Conservation (phyloP, 2,888 invertebrate genomes). For the Taenaris catops region DNA sequence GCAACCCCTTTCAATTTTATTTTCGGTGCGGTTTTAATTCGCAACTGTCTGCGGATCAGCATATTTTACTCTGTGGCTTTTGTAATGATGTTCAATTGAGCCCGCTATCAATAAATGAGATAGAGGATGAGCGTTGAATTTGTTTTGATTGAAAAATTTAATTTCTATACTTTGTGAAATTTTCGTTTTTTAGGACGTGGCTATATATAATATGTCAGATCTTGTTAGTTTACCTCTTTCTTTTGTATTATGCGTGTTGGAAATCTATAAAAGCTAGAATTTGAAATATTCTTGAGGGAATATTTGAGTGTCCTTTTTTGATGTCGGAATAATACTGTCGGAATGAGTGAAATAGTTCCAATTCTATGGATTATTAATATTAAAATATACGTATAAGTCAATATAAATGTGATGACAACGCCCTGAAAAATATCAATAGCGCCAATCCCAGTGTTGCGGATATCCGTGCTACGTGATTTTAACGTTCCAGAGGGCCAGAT, state of each 20-base stretch:
- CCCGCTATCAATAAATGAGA: constrained; percentile 52
- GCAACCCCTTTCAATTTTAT: constrained; percentile 57
- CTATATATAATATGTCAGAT: no score
- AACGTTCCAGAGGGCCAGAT: constrained; percentile 50
- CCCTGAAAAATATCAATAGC: constrained; percentile 1
- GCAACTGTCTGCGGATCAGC: constrained; percentile 63
- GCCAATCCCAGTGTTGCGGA: constrained; percentile 28
- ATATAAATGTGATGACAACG: not conserved
- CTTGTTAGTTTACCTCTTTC: no score
- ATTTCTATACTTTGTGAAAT: no score
- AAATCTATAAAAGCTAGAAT: no score
- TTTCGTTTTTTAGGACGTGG: no score
- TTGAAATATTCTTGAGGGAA: no score
- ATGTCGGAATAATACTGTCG: no score
- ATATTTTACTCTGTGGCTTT: constrained; percentile 57
- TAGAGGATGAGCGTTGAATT: constrained; percentile 36
- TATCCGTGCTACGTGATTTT: constrained; percentile 42
- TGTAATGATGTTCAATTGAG: constrained; percentile 53
- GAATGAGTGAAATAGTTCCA: no score
- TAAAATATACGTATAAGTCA: no score
- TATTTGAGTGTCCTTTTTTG: no score
- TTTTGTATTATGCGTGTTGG: no score
- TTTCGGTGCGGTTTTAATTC: constrained; percentile 57
- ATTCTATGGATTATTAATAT: no score
- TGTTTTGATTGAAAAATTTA: constrained; percentile 20